These are phyloP conservation scores for Pollenia labialis DNA, from an alignment of 2,888 invertebrate species.

Conservation along the genomic window DNA sequence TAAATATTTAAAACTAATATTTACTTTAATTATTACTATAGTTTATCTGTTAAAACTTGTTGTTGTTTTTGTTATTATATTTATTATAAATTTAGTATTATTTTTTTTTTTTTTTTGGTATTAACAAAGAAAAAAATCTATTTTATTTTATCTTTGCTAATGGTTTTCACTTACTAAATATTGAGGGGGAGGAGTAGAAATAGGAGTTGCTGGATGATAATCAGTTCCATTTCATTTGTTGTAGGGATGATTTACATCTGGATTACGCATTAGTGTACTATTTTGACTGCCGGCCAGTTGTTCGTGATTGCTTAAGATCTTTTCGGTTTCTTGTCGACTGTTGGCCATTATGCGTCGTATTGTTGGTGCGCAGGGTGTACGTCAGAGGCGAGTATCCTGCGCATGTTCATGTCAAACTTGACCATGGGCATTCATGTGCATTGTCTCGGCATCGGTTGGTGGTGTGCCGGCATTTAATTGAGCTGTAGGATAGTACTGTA, in stretches of 20 bases:
- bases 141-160: constrained; percentile 24
- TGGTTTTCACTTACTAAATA: constrained; percentile 55
- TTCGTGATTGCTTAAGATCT: constrained; percentile 82
- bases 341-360: constrained; percentile 84
- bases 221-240: constrained; percentile 80
- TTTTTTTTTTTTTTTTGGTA: constrained; percentile 29
- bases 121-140: constrained; percentile 16
- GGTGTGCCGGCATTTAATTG: constrained; percentile 87
- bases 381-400: constrained; percentile 86
- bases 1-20: constrained; percentile 55
- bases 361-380: constrained; percentile 84
- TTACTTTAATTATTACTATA: constrained; percentile 41
- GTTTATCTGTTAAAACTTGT: constrained; percentile 56
- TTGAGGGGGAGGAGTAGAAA: constrained; percentile 48
- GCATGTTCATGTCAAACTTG: constrained; percentile 91
- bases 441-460: constrained; percentile 88
- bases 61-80: constrained; percentile 37
- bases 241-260: constrained; percentile 83
- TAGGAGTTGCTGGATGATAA: constrained; percentile 59
- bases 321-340: constrained; percentile 84
- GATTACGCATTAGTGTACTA: constrained; percentile 82
- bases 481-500: constrained; percentile 93
- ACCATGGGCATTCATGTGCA: constrained; percentile 93
- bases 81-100: background rate
- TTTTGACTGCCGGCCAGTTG: constrained; percentile 80